Base-by-base conservation (phyloP, 1,140 invertebrate species). In the Nylanderia fulva region DNA sequence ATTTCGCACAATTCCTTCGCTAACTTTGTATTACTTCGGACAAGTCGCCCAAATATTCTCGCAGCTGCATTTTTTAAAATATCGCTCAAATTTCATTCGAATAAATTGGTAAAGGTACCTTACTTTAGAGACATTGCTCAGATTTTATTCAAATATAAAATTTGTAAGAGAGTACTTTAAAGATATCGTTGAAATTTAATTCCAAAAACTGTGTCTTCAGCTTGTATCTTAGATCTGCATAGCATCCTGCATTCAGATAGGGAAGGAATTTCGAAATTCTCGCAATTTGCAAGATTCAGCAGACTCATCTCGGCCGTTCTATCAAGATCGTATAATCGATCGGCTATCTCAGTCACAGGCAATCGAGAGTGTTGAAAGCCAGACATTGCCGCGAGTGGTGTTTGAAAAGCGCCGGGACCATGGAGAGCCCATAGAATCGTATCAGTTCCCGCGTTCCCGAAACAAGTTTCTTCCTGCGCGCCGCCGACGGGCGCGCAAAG, bases 401-500 rank as follows among this genome's bases (percentile, higher is more conserved):
- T 69, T 71, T 80, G 77, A 80, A 80, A 80, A 80, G 77, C 75
- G 13, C 75, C 61, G 42, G 24, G 77, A 39, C 77, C 77, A 42
- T 45, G 36, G 64, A 58, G 18, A 58, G 18, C 24, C 77, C 36
- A 71, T 80, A 71, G 64, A 80, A 80, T 80, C 52, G 77, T 80
- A 80, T 80, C 77, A 80, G 52, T 80, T 80, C 76, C 64, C 77
- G 21, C 63, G 77, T 80, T 80, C 77, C 77, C 77, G 48, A 80
- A 80, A 80, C 77, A 80, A 80, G 77, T 80, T 80, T 80, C 77
- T 80, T 80, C 64, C 77, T 71, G 29, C 75, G 29, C 24, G 52
- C 75, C 64, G 64, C 52, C 77, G 77, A 80, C 29, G 64, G 76
- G 63, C 76, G 63, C 76, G 77, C 77, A 80, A 79, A 79, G 45